Evolutionary conservation across 1,140 invertebrate genomes (phyloP).

Genomic region (Ladona fulva): DNA sequence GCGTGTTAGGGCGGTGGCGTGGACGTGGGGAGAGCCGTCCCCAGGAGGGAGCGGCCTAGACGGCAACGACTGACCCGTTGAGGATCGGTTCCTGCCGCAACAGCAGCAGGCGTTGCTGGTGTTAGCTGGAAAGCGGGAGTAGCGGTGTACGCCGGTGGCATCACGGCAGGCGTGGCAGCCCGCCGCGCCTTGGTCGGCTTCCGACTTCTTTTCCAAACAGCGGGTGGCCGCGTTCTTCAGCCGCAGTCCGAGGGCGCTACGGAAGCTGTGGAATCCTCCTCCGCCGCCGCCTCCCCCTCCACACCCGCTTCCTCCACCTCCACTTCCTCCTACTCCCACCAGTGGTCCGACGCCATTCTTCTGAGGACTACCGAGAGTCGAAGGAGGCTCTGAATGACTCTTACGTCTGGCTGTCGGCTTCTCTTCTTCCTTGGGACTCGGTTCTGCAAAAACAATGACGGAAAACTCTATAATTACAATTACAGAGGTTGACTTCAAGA

Average conservation of each 20-base stretch:
- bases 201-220: constrained; percentile 13
- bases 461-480: no score
- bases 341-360: background rate
- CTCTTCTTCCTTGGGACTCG: background rate
- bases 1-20: constrained; percentile 28
- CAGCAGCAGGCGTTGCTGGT: constrained; percentile 18
- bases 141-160: constrained; percentile 31
- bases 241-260: constrained; percentile 4
- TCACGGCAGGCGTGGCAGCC: constrained; percentile 18
- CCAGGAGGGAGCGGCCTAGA: constrained; percentile 17
- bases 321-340: background rate
- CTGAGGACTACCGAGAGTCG: constrained; percentile 16
- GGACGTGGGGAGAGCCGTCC: constrained; percentile 27
- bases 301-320: background rate
- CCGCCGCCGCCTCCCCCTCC: background rate
- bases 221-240: constrained; percentile 12
- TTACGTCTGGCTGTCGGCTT: background rate
- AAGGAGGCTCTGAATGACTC: constrained; percentile 18
- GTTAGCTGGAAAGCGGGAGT: background rate
- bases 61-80: background rate
- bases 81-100: constrained; percentile 17
- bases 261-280: constrained; percentile 15
- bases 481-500: no score
- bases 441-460: background rate
- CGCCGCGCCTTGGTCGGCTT: background rate